Conservation (phyloP, 2,113 vertebrate species). For the Eulacestoma nigropectus region DNA sequence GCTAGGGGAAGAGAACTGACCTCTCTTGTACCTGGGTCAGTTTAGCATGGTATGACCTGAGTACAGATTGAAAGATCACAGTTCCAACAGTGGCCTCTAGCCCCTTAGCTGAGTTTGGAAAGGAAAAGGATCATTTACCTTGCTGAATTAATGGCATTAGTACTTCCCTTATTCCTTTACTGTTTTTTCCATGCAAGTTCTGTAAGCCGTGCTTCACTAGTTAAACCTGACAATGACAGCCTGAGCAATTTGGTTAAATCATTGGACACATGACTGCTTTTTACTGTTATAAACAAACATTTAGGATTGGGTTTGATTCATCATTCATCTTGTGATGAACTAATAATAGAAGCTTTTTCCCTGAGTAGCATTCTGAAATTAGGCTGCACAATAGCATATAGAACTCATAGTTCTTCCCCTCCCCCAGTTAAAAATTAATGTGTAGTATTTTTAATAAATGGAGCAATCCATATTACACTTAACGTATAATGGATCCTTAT, state of each 20-base stretch:
- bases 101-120: neutral
- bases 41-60: neutral
- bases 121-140: neutral
- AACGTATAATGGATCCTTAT: neutral
- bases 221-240: constrained; percentile 16
- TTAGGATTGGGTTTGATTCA: constrained; percentile 31
- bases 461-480: neutral
- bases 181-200: neutral
- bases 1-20: neutral
- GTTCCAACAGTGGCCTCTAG: neutral
- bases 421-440: neutral
- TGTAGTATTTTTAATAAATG: constrained; percentile 5
- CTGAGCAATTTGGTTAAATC: neutral
- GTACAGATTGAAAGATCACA: neutral
- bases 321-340: constrained; percentile 45
- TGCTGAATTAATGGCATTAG: neutral
- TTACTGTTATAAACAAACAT: constrained; percentile 24
- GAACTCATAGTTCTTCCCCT: neutral
- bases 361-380: constrained; percentile 16
- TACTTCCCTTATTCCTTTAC: neutral
- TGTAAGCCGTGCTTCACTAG: neutral
- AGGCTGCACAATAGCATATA: constrained; percentile 13
- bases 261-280: constrained; percentile 34
- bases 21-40: neutral
- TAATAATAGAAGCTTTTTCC: constrained; percentile 49